Percentiles rank a stretch among this genome's conserved stretches.
These are phyloP conservation scores for Chymomyza costata DNA, from an alignment of 1,140 invertebrate genomes.

Conservation along the genomic window DNA sequence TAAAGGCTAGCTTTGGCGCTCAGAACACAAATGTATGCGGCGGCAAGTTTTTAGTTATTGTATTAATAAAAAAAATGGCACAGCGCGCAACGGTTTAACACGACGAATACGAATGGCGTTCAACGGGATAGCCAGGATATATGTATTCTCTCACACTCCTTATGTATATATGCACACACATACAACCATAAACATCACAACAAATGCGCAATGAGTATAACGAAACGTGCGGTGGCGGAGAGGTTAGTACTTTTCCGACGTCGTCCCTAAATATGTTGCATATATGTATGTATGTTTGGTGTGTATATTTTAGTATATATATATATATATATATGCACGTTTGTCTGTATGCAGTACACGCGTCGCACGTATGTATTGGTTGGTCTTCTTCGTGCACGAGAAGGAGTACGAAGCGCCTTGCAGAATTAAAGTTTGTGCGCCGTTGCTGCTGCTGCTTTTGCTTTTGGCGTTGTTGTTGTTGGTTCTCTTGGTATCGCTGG, in stretches of 20 bases:
- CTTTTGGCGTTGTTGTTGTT: conserved; percentile 36
- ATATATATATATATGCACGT: conserved; percentile 22
- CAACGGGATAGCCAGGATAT: conserved; percentile 16
- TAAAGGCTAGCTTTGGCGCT: conserved; percentile 27
- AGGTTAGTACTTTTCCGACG: conserved; percentile 66
- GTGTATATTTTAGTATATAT: conserved; percentile 22
- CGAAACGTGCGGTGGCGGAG: conserved; percentile 30
- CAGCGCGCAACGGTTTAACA: too few species aligned
- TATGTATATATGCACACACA: conserved; percentile 11
- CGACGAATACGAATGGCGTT: too few species aligned
- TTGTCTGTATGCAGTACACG: conserved; percentile 44
- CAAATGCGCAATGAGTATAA: conserved; percentile 45
- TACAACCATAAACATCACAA: conserved; percentile 16
- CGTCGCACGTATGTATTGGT: conserved; percentile 45
- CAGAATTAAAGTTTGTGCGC: conserved; percentile 15
- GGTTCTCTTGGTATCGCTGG: too few species aligned
- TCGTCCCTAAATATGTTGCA: conserved; percentile 66
- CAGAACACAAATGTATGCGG: conserved; percentile 7
- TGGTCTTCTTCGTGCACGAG: conserved; percentile 26
- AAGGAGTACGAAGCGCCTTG: conserved; percentile 64
- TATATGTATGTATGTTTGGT: conserved; percentile 45
- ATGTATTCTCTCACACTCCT: conserved; percentile 22
- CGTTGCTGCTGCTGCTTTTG: conserved; percentile 7
- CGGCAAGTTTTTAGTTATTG: not conserved
- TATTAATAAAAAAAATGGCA: conserved; percentile 1